A percentile compares a stretch with the other conserved stretches of the same genome.
Conservation (phyloP, 2,113 vertebrate genomes). For the Sterrhoptilus dennistouni region DNA sequence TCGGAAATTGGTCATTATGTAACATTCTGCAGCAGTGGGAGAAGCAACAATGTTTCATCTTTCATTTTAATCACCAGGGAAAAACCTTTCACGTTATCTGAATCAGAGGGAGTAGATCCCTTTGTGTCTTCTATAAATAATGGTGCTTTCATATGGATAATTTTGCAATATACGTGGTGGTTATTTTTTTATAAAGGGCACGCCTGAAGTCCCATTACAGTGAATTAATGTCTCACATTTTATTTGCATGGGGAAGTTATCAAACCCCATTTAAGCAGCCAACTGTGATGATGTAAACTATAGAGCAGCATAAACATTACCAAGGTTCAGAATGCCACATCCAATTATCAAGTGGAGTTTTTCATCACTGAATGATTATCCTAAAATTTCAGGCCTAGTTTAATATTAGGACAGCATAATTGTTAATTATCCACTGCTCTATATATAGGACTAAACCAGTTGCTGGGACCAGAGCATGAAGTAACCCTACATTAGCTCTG, state of each 20-base stretch:
- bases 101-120: background rate
- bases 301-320: background rate
- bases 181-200: constrained; percentile 19
- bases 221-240: background rate
- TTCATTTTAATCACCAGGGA: background rate
- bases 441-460: background rate
- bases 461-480: background rate
- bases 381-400: background rate
- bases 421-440: background rate
- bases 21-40: background rate
- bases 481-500: background rate
- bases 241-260: background rate
- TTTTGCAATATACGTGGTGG: background rate
- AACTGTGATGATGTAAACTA: background rate
- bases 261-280: background rate
- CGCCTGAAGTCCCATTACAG: background rate
- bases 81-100: background rate
- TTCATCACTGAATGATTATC: background rate
- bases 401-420: background rate
- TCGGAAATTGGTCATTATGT: background rate
- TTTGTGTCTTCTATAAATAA: constrained; percentile 8
- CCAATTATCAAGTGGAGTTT: background rate
- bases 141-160: background rate
- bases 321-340: background rate
- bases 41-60: background rate